Conservation (phyloP, 2,797 vertebrate species). For the Galaxias olidus region DNA sequence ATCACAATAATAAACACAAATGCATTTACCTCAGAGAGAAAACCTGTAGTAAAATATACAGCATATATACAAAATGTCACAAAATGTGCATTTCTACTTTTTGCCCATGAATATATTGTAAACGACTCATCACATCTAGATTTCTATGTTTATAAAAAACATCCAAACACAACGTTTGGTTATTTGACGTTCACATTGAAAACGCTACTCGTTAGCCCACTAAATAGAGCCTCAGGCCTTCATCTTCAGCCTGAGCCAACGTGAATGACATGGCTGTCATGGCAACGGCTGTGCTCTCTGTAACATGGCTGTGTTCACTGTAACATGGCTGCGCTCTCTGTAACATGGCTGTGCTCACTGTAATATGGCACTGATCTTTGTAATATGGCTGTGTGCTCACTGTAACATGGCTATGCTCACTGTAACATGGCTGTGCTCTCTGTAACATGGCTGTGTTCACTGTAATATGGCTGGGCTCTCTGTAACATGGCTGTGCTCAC, state of each 20-base stretch:
- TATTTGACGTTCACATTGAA: slow-evolving; percentile 55
- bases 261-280: slow-evolving; percentile 70
- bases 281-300: slow-evolving; percentile 29
- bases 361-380: too few relatives aligned
- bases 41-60: too few relatives aligned
- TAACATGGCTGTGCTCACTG: too few relatives aligned
- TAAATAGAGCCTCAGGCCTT: slow-evolving; percentile 71
- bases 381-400: too few relatives aligned
- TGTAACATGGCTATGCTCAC: slow-evolving; percentile 61
- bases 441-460: slow-evolving; percentile 61
- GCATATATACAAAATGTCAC: too few relatives aligned
- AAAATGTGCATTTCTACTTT: too few relatives aligned
- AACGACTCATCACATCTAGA: too few relatives aligned
- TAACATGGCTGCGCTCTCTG: slow-evolving; percentile 22
- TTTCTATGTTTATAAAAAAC: slow-evolving; percentile 3
- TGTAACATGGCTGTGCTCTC: slow-evolving; percentile 32
- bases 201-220: slow-evolving; percentile 63
- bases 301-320: slow-evolving; percentile 59
- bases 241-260: slow-evolving; percentile 59
- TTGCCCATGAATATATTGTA: too few relatives aligned
- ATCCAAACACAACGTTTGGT: slow-evolving; percentile 53
- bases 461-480: slow-evolving; percentile 33
- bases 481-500: too few relatives aligned
- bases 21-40: too few relatives aligned
- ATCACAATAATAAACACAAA: too few relatives aligned